Evolutionary conservation across 2,888 invertebrate genomes (phyloP).

Genomic region (Ophioninae sp.): DNA sequence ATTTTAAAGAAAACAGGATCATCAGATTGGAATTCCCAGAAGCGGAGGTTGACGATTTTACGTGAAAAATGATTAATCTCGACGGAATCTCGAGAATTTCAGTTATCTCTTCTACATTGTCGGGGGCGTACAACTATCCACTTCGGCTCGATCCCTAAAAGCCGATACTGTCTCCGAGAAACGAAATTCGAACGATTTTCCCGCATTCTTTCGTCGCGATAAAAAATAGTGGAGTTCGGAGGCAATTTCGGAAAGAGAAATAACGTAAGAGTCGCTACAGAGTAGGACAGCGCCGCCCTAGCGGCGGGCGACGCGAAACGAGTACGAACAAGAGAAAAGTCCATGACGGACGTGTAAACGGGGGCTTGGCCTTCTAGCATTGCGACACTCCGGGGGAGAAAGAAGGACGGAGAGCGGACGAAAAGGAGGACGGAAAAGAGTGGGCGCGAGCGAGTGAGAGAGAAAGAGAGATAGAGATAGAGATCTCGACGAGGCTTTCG

Average conservation of each 20-base stretch:
- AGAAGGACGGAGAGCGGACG: conserved; percentile 6
- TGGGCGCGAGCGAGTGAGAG: conserved; percentile 23
- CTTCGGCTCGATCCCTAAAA: too few relatives aligned
- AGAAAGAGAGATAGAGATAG: conserved; percentile 31
- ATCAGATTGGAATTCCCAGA: too few relatives aligned
- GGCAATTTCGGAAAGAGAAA: conserved; percentile 5
- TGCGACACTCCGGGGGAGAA: conserved; percentile 73
- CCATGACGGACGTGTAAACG: conserved; percentile 73
- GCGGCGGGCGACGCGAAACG: conserved; percentile 37
- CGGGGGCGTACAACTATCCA: too few relatives aligned
- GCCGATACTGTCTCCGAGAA: too few relatives aligned
- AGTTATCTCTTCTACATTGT: too few relatives aligned
- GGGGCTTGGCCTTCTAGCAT: conserved; percentile 79
- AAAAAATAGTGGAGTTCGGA: neutral
- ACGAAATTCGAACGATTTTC: too few relatives aligned
- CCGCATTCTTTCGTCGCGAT: too few relatives aligned
- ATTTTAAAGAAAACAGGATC: too few relatives aligned
- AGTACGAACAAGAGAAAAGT: conserved; percentile 63
- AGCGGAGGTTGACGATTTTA: too few relatives aligned
- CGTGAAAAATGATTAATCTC: too few relatives aligned
- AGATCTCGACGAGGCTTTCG: conserved; percentile 71
- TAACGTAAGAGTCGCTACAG: conserved; percentile 26
- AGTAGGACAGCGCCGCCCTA: conserved; percentile 37
- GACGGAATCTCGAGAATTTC: too few relatives aligned
- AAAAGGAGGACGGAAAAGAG: neutral